These are phyloP conservation scores for Heterodera carotae DNA, from an alignment of 1,140 invertebrate species.

Conservation along the genomic window DNA sequence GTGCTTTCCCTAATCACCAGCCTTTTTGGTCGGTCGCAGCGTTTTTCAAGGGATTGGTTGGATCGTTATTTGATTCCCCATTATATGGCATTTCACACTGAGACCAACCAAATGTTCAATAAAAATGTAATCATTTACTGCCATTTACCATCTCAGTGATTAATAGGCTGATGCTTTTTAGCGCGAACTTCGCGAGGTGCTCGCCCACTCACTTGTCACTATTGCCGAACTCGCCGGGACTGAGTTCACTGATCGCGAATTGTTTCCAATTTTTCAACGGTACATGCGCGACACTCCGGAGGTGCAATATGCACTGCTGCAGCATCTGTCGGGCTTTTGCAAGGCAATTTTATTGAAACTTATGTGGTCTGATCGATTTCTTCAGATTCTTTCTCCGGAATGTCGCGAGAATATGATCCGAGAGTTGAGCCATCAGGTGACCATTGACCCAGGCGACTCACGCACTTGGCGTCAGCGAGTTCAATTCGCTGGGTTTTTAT, in stretches of 20 bases:
- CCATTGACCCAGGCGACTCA: conserved; percentile 20
- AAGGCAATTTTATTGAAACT: conserved; percentile 16
- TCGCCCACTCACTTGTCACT: conserved; percentile 17
- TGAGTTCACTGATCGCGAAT: conserved; percentile 22
- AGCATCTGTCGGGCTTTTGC: conserved; percentile 31
- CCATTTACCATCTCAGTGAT: background rate
- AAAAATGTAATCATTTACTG: background rate
- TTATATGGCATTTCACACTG: conserved; percentile 10
- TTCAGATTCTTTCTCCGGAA: conserved; percentile 35
- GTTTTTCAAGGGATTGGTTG: conserved; percentile 11
- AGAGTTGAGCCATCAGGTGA: conserved; percentile 32
- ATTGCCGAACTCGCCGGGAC: conserved; percentile 32
- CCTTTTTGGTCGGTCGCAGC: background rate
- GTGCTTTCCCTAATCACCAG: background rate
- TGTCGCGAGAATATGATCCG: conserved; percentile 24
- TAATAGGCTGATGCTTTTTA: background rate
- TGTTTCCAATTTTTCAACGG: conserved; percentile 36
- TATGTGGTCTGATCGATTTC: background rate
- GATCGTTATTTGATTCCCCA: conserved; percentile 14
- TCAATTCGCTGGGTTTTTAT: conserved; percentile 34
- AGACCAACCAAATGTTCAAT: background rate
- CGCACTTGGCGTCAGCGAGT: conserved; percentile 29
- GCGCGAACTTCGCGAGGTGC: conserved; percentile 17
- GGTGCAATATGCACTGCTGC: conserved; percentile 32
- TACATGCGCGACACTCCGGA: conserved; percentile 28